These are phyloP conservation scores for Arothron firmamentum DNA, from an alignment of 2,113 vertebrate genomes.

Conservation along the genomic window DNA sequence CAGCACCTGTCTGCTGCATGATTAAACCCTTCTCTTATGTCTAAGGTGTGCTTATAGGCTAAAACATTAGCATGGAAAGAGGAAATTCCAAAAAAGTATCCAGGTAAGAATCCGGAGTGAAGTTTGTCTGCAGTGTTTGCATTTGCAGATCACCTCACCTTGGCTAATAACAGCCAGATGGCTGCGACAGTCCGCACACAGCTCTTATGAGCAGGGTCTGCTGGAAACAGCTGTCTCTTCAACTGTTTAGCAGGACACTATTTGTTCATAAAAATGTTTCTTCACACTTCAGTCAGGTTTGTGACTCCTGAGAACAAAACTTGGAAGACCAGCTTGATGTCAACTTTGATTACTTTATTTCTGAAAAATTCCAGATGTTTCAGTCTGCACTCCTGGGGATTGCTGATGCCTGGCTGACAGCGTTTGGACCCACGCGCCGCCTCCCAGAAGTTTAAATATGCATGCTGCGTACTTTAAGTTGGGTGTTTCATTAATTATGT, in stretches of 20 bases:
- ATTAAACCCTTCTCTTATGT: neutral
- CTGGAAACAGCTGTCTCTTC: conserved; percentile 58
- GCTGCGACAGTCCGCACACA: conserved; percentile 47
- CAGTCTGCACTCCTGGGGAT: conserved; percentile 34
- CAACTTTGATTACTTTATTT: conserved; percentile 74
- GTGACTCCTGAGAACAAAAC: conserved; percentile 63
- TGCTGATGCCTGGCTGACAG: conserved; percentile 50
- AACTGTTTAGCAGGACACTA: conserved; percentile 52
- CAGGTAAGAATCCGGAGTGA: neutral
- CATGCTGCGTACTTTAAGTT: neutral
- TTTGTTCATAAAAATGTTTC: conserved; percentile 55
- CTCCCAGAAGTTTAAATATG: conserved; percentile 18
- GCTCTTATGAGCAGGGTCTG: conserved; percentile 59
- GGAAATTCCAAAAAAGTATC: too few relatives aligned
- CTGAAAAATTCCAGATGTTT: conserved; percentile 74
- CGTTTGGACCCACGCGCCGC: conserved; percentile 55
- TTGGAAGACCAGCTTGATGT: conserved; percentile 63
- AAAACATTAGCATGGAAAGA: neutral
- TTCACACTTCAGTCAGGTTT: conserved; percentile 47
- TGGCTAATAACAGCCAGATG: conserved; percentile 57
- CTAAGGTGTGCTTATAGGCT: neutral
- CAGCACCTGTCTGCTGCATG: neutral
- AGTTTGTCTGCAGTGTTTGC: conserved; percentile 6
- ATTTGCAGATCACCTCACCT: conserved; percentile 46
- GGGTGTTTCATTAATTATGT: conserved; percentile 7